Percentiles rank a stretch among this genome's conserved stretches.
Evolutionary conservation across 2,113 vertebrate species (phyloP).

Genomic region (Sphyrna mokarran): DNA sequence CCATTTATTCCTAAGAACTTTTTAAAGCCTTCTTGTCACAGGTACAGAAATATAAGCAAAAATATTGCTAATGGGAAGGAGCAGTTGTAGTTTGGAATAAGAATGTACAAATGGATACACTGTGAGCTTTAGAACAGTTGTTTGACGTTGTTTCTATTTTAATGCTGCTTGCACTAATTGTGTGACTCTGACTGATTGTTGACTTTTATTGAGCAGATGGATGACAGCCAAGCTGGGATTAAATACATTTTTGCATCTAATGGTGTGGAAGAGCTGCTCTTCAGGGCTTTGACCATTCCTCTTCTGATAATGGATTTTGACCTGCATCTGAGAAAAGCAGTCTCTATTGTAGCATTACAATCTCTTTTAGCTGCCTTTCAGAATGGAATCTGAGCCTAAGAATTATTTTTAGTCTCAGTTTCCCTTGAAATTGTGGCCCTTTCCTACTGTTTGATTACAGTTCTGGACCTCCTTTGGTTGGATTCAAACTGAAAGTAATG

Average conservation of each 20-base stretch:
- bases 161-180: neutral
- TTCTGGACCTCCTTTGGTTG: neutral
- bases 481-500: neutral
- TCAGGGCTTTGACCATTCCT: neutral
- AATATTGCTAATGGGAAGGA: neutral
- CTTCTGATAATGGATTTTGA: neutral
- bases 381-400: neutral
- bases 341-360: neutral
- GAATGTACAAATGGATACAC: neutral
- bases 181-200: neutral
- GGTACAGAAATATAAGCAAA: neutral
- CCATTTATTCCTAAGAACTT: neutral
- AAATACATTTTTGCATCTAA: neutral
- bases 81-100: neutral
- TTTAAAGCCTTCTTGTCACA: neutral
- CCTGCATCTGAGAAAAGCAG: neutral
- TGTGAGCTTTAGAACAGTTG: neutral
- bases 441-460: neutral
- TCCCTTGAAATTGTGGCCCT: neutral
- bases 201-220: neutral
- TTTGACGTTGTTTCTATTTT: neutral
- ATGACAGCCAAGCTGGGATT: neutral
- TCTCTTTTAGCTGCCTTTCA: neutral
- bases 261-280: neutral
- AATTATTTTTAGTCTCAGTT: neutral